These are phyloP conservation scores for Colaptes auratus DNA, from an alignment of 2,113 vertebrate species.

Conservation along the genomic window DNA sequence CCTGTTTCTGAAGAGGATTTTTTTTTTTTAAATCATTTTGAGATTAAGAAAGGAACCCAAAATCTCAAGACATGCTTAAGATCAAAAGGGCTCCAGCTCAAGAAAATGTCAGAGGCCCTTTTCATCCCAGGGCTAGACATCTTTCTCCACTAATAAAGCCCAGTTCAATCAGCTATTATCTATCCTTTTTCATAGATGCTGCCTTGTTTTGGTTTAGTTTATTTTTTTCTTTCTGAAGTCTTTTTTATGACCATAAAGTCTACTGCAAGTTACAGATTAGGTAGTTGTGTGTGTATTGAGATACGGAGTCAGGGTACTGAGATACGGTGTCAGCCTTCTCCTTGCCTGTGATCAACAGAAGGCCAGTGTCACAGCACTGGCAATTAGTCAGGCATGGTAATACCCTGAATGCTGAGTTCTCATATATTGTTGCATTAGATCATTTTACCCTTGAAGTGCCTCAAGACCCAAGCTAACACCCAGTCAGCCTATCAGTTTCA, in stretches of 20 bases:
- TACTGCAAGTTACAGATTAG: constrained; percentile 1
- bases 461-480: not conserved
- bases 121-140: not conserved
- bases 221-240: not conserved
- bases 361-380: not conserved
- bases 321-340: not conserved
- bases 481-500: not conserved
- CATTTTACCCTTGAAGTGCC: not conserved
- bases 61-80: not conserved
- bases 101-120: constrained; percentile 32
- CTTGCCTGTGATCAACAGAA: not conserved
- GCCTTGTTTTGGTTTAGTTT: not conserved
- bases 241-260: not conserved
- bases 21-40: not conserved
- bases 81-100: constrained; percentile 28
- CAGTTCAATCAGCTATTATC: constrained; percentile 17
- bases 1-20: not conserved
- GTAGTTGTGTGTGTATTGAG: not conserved
- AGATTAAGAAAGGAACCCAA: constrained; percentile 7
- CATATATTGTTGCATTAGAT: not conserved
- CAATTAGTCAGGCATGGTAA: not conserved
- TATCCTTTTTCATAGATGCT: not conserved
- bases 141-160: not conserved
- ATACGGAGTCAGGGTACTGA: not conserved
- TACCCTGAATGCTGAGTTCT: not conserved